phyloP scores from a whole-genome alignment of 2,797 vertebrate genomes.

The Xenopus petersii region DNA sequence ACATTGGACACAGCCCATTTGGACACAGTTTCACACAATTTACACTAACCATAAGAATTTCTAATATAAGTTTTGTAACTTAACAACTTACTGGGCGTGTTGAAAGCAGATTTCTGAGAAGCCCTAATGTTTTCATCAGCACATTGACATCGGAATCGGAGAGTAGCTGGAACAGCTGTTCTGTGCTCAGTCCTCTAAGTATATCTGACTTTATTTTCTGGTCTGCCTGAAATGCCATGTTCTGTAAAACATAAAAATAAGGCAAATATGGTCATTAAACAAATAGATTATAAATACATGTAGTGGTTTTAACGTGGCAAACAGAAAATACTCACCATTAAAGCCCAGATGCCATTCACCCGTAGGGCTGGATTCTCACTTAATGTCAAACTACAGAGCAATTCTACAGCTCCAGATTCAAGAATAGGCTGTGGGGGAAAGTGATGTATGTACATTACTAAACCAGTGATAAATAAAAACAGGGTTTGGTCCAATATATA shows the following conservation, averaged over 20 bases:
- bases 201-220: conserved; percentile 98
- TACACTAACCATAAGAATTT: no score
- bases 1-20: no score
- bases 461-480: neutral
- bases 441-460: neutral
- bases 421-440: conserved; percentile 82
- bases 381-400: conserved; percentile 96
- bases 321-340: conserved; percentile 80
- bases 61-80: no score
- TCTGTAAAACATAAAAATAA: conserved; percentile 63
- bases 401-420: conserved; percentile 95
- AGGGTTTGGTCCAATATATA: neutral
- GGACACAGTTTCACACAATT: no score
- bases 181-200: conserved; percentile 87
- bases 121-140: conserved; percentile 95
- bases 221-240: conserved; percentile 98
- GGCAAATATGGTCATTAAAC: no score
- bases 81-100: conserved; percentile 84
- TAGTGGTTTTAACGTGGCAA: no score
- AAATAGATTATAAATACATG: no score
- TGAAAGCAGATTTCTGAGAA: conserved; percentile 93
- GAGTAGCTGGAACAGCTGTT: conserved; percentile 91
- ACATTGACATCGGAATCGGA: conserved; percentile 95
- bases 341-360: conserved; percentile 97
- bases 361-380: conserved; percentile 94